Conservation (phyloP, 2,113 vertebrate species). For the Rhipidura dahli region DNA sequence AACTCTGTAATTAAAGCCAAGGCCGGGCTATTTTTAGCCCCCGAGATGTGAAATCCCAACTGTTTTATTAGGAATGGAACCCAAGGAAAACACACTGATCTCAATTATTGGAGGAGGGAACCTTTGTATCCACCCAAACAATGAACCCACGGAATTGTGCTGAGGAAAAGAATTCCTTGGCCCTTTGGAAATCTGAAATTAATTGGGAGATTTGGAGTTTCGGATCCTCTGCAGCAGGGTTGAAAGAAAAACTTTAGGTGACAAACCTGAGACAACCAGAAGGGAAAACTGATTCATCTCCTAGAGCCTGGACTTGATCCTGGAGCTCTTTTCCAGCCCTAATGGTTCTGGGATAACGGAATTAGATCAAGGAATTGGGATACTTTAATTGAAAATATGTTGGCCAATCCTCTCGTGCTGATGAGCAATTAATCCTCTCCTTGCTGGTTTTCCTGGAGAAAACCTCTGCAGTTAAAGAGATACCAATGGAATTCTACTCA, state of each 20-base stretch:
- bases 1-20: slow-evolving; percentile 57
- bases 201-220: not conserved
- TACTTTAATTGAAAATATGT: not conserved
- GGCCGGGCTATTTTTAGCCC: slow-evolving; percentile 69
- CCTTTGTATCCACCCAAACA: slow-evolving; percentile 2
- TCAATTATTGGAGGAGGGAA: slow-evolving; percentile 3
- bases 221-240: not conserved
- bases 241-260: not conserved
- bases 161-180: not conserved
- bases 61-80: slow-evolving; percentile 24
- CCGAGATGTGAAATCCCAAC: slow-evolving; percentile 33
- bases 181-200: not conserved
- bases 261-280: not conserved
- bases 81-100: not conserved
- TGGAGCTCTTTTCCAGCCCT: not conserved
- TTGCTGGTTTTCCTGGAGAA: not conserved
- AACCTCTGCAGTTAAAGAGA: not conserved
- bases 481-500: not conserved
- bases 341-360: not conserved
- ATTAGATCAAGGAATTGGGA: not conserved
- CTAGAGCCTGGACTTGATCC: not conserved
- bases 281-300: not conserved
- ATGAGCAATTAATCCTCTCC: too few relatives aligned
- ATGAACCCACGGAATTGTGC: not conserved
- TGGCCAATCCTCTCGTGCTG: not conserved